Percentiles rank a stretch among this genome's conserved stretches.
These are phyloP conservation scores for Ibidorhyncha struthersii DNA, from an alignment of 2,113 vertebrate genomes.

Conservation along the genomic window DNA sequence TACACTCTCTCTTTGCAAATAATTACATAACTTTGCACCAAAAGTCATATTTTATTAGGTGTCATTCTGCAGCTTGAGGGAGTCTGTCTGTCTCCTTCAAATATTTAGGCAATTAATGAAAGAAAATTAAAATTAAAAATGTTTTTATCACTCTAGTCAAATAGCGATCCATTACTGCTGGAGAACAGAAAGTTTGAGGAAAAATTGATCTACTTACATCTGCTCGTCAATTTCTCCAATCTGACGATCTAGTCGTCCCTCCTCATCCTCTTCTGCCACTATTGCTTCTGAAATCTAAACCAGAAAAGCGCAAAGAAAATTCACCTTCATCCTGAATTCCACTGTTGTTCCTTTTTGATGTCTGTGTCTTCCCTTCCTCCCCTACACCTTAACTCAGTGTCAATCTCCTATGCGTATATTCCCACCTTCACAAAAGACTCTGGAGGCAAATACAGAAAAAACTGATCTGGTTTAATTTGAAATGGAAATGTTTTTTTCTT, in stretches of 20 bases:
- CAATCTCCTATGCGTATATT: neutral
- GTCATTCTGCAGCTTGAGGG: neutral
- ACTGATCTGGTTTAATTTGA: neutral
- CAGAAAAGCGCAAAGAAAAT: constrained; percentile 27
- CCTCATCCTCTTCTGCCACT: constrained; percentile 95
- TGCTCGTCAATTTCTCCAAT: constrained; percentile 97
- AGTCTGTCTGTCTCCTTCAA: neutral
- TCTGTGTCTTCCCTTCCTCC: constrained; percentile 18
- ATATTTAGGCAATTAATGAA: neutral
- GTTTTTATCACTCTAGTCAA: neutral
- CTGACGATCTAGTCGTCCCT: constrained; percentile 92
- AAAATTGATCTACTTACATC: constrained; percentile 80
- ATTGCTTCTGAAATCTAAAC: constrained; percentile 92
- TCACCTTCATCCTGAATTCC: constrained; percentile 12
- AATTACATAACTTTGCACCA: neutral
- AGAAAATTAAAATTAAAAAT: neutral
- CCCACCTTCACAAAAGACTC: neutral
- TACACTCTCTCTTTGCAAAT: neutral
- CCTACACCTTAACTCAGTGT: constrained; percentile 9
- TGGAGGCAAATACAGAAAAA: neutral
- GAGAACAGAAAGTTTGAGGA: constrained; percentile 45
- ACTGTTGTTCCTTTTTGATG: constrained; percentile 11
- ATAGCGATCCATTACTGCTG: neutral
- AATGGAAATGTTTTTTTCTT: neutral
- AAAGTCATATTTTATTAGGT: neutral